Base-by-base conservation (phyloP, 1,140 invertebrate genomes). In the Apis cerana region DNA sequence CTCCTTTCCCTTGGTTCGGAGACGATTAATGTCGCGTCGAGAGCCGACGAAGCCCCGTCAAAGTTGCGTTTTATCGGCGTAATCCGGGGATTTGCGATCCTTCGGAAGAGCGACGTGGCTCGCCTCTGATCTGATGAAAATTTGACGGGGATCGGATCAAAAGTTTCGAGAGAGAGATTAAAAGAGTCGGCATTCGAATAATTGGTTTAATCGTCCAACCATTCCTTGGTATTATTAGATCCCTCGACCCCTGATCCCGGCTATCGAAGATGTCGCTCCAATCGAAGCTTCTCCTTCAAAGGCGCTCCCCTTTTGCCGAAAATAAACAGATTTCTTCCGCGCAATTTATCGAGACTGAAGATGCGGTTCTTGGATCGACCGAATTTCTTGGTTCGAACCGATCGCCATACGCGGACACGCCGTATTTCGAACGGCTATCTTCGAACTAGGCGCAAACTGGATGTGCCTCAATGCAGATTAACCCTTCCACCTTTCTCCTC, bases 401-500 rank as follows among this genome's bases (percentile, higher is more conserved):
- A 33, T 13, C 50, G 43, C 12, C 19, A 1, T 2, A 27, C 27
- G 27, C 1, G 27, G n/a, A n/a, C n/a, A n/a, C n/a, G n/a, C 61
- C 27, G 27, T 27, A 27, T 27, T 27, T 27, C 27, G 27, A 27
- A 33, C 33, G 33, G 2, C 33, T 4, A 33, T 33, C 33, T 33
- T 69, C 56, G 19, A 82, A 59, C 64, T 75, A 80, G 72, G 67
- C 27, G 72, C 79, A 58, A 69, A 54, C 72, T 59, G 79, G 71
- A 59, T 85, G 82, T 43, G 74, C 76, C 78, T 52, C 86, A 77
- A 87, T 88, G 88, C 85, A 88, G 88, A 90, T 91, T 89, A 89
- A 86, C 13, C 15, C 52, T 43, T 23, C 48, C 17, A 27, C 56
- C 59, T 54, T 52, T 65, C 54, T 77, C 58, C 11, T 58, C 77